These are phyloP conservation scores for Fregetta grallaria DNA, from an alignment of 2,113 vertebrate species.

Conservation along the genomic window DNA sequence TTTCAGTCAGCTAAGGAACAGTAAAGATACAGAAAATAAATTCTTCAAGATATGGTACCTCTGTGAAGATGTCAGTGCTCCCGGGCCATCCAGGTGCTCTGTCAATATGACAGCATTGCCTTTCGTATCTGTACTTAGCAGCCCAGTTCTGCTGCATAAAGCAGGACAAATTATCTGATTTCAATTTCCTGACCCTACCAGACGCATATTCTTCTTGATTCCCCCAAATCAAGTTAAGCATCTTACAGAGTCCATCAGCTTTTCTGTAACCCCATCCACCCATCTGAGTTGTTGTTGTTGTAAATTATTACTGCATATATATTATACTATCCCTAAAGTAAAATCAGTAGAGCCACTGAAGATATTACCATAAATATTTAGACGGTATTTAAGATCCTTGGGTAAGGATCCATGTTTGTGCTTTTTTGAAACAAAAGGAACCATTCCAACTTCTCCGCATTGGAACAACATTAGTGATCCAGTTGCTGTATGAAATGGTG, in stretches of 20 bases:
- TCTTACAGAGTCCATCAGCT: background rate
- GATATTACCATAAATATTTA: background rate
- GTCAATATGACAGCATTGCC: background rate
- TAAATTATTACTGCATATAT: background rate
- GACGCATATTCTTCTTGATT: background rate
- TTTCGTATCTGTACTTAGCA: background rate
- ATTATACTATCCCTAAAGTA: background rate
- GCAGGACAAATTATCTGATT: background rate
- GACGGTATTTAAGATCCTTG: background rate
- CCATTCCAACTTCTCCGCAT: background rate
- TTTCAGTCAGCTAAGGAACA: background rate
- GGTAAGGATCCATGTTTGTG: background rate
- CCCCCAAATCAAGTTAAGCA: background rate
- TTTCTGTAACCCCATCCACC: background rate
- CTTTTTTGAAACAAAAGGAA: background rate
- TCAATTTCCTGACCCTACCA: background rate
- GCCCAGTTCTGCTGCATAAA: background rate
- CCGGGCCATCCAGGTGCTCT: background rate
- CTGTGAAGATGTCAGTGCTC: background rate
- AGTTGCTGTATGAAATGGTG: background rate
- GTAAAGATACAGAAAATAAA: background rate
- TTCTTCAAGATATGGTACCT: background rate
- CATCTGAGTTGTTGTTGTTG: background rate
- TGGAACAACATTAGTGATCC: background rate
- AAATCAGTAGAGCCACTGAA: background rate